Evolutionary conservation across 2,888 invertebrate genomes (phyloP), one percentile per base, ranked within the genome.

Genomic region (Pogonocherus hispidulus): DNA sequence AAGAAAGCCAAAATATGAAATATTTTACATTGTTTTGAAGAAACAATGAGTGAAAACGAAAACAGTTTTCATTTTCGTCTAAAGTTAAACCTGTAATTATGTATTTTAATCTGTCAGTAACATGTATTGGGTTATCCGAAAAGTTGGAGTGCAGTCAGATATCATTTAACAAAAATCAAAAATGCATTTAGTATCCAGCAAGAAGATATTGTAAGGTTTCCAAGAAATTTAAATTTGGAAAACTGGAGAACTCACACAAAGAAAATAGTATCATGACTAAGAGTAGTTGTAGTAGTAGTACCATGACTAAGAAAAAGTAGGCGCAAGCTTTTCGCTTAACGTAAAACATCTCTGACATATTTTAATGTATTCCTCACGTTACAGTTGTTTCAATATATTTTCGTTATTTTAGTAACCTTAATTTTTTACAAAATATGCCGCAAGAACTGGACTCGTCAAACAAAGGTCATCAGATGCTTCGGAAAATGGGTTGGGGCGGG

Each of bases 401-500:
- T 68, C 64, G 63, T 67, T 47, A 56, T 74, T 73, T 68, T 66
- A 78, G 77, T 69, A 67, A 74, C 37, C 66, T 75, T 67, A 74
- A 73, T 68, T 78, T 78, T 66, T 67, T 74, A 65, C 76, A 78
- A 41, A 73, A 67, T 56, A 76, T 79, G 6, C 60, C 74, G 14
- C 80, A 92, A 75, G 93, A 93, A 72, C 87, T 95, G 67, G 96
- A 97, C 82, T 91, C 95, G 66, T 92, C 92, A 70, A 99, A 99
- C 86, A 98, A 97, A 84, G 99, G 99, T 0, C 99, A 99, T 86
- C 97, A 98, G 87, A 90, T 99, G 87, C 89, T 99, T 70, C 94
- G 93, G 86, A 97, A 97, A 88, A 99, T 99, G 98, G 99, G 98
- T 2, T 99, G 99, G 99, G 92, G 94, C 69, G 98, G 98, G 41